These are phyloP conservation scores for Endotricha flammealis DNA, from an alignment of 2,888 invertebrate genomes.

Conservation along the genomic window DNA sequence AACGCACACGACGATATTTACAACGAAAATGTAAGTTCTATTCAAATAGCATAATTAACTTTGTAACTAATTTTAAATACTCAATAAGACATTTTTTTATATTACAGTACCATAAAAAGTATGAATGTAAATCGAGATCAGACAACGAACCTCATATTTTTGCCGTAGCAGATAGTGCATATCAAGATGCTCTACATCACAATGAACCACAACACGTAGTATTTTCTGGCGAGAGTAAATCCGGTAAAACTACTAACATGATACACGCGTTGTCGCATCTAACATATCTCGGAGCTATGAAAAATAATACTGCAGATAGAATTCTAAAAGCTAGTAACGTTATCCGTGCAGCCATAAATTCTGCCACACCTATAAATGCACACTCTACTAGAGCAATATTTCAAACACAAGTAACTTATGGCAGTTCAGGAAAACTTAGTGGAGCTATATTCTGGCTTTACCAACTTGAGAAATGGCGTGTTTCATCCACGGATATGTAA, in stretches of 20 bases:
- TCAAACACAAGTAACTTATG: conserved; percentile 89
- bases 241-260: conserved; percentile 94
- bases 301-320: conserved; percentile 80
- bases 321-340: conserved; percentile 83
- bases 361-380: conserved; percentile 89
- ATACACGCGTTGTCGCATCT: conserved; percentile 88
- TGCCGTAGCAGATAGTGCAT: conserved; percentile 92
- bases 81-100: conserved; percentile 12
- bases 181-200: conserved; percentile 94
- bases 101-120: conserved; percentile 86
- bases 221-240: conserved; percentile 92
- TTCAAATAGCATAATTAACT: conserved; percentile 1
- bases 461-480: conserved; percentile 92
- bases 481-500: conserved; percentile 87
- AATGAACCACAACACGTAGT: conserved; percentile 91
- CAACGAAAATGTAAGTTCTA: conserved; percentile 80
- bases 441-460: conserved; percentile 92
- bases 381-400: conserved; percentile 91
- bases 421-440: conserved; percentile 90
- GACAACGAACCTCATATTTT: conserved; percentile 95
- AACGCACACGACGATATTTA: conserved; percentile 86
- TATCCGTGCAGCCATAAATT: conserved; percentile 88
- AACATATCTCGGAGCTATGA: conserved; percentile 87
- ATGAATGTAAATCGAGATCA: conserved; percentile 90
- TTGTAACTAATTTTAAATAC: background rate